Conservation (phyloP, 2,888 invertebrate species). For the Sinohyriopsis cumingii region DNA sequence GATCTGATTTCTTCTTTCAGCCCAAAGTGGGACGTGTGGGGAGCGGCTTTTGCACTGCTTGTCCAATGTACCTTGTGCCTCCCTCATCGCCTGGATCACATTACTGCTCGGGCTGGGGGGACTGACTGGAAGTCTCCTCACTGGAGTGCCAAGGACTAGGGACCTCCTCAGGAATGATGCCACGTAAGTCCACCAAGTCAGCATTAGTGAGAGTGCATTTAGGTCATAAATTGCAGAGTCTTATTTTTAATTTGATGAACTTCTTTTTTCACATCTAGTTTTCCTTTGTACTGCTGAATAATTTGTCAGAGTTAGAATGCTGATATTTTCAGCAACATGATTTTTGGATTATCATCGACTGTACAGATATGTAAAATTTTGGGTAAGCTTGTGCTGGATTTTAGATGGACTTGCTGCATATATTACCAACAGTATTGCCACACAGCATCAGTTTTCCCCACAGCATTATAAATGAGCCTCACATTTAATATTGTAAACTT, state of each 20-base stretch:
- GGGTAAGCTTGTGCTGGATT: too few species aligned
- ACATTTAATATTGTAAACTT: too few species aligned
- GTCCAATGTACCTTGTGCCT: conserved; percentile 62
- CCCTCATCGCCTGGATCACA: conserved; percentile 62
- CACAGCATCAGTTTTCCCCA: too few species aligned
- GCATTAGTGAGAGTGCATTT: not conserved
- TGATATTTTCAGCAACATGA: not conserved
- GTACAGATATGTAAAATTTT: too few species aligned
- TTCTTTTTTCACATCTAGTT: not conserved
- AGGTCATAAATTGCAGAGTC: not conserved
- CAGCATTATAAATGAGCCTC: too few species aligned
- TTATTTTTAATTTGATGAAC: not conserved
- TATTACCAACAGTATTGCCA: too few species aligned
- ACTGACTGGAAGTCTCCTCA: conserved; percentile 55
- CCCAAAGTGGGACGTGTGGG: conserved; percentile 56
- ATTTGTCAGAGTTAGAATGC: not conserved
- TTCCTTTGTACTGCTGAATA: conserved; percentile 1
- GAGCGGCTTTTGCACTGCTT: conserved; percentile 58
- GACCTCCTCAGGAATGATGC: conserved; percentile 47
- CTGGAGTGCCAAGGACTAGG: conserved; percentile 58
- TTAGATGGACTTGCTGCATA: too few species aligned
- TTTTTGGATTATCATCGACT: too few species aligned
- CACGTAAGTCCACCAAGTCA: conserved; percentile 45
- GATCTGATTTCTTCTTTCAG: conserved; percentile 39
- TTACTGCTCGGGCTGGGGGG: conserved; percentile 60